Evolutionary conservation across 2,888 invertebrate species (phyloP).

Genomic region (Aphodius granarius): DNA sequence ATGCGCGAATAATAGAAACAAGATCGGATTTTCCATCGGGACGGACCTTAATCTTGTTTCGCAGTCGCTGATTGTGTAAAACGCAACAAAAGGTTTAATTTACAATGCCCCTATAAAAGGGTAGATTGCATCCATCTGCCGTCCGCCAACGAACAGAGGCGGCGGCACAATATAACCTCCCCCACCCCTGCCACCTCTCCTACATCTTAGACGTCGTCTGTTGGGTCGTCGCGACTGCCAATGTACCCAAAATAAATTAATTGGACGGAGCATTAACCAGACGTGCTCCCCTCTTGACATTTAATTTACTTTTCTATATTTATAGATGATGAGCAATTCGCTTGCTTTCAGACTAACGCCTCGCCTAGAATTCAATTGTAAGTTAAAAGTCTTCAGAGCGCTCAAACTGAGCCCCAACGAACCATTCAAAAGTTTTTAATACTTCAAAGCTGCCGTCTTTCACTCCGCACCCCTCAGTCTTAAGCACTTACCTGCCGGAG

Average conservation of each 20-base stretch:
- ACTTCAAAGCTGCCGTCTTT: neutral
- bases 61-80: conserved; percentile 15
- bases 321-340: conserved; percentile 24
- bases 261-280: conserved; percentile 29
- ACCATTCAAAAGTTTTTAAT: neutral
- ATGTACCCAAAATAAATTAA: conserved; percentile 29
- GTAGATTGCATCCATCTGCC: neutral
- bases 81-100: conserved; percentile 24
- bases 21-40: conserved; percentile 5
- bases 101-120: conserved; percentile 16
- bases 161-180: neutral
- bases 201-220: too few relatives aligned
- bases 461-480: neutral
- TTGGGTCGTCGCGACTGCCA: neutral
- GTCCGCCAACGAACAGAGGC: neutral
- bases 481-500: neutral
- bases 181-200: neutral
- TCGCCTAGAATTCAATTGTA: neutral
- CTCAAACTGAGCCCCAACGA: neutral
- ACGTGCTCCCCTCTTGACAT: conserved; percentile 22
- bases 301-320: conserved; percentile 30
- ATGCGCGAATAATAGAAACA: conserved; percentile 4
- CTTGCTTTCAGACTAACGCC: neutral
- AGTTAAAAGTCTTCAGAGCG: neutral
- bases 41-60: conserved; percentile 13